Evolutionary conservation across 2,113 vertebrate species (phyloP), one percentile per base, ranked within the genome.

Genomic region (Sturnira hondurensis): DNA sequence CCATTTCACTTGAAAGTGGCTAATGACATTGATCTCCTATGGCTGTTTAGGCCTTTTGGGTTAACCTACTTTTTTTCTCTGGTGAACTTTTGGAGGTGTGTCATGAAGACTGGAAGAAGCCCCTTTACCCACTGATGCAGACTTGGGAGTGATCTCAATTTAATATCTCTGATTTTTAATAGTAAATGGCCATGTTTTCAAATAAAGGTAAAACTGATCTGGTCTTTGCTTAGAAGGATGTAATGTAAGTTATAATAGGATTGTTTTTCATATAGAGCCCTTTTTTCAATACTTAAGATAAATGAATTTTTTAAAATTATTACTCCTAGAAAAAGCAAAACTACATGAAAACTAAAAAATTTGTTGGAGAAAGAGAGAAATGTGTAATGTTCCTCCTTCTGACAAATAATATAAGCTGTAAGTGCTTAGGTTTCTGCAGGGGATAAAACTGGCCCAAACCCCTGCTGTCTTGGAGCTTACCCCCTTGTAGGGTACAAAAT

Each of bases 171-270:
- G n/a, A n/a, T 71, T 68, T 92, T 56, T 65, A 76, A 15, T 89
- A 74, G 33, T 77, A 71, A 92, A 81, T 84, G 20, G 15, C 58
- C 24, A 24, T 78, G 2, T 82, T 81, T 78, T 52, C 47, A 93
- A 96, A 74, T 58, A 86, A 86, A 81, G 87, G 6, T 74, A 74
- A 87, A 95, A 92, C 14, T 14, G 15, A 93, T 36, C 73, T 67
- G 31, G 47, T 11, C 20, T 80, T 84, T 83, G 36, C 68, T 81
- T 33, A 56, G 43, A 86, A 63, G n/a, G 24, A 50, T 71, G 12
- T 73, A 67, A 58, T 43, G 22, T 78, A 74, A 90, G 85, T 81
- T 93, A 12, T 71, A 38, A 76, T 38, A n/a, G 26, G 19, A 9
- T 63, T 16, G 71, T 93, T 94, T 90, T 81, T 71, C 20, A 87